These are phyloP conservation scores for Polydrusus cervinus DNA, from an alignment of 2,888 invertebrate species.

Conservation along the genomic window DNA sequence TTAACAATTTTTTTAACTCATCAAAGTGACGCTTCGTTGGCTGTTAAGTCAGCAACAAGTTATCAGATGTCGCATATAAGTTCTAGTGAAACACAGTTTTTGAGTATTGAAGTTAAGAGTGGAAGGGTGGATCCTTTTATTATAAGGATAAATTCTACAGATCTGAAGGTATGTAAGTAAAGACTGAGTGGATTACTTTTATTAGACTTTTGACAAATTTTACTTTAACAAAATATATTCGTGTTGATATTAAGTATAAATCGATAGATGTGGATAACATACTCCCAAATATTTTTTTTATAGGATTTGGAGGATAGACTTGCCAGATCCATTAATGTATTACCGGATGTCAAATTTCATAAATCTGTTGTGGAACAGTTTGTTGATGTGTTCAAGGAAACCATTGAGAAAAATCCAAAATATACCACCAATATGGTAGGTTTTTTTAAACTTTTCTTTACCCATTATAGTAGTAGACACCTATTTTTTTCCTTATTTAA, in stretches of 20 bases:
- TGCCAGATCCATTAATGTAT: slow-evolving; percentile 79
- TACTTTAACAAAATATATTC: too few relatives aligned
- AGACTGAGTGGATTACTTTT: too few relatives aligned
- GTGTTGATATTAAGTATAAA: too few relatives aligned
- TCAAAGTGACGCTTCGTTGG: slow-evolving; percentile 85
- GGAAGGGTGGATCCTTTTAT: slow-evolving; percentile 76
- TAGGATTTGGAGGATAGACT: slow-evolving; percentile 82
- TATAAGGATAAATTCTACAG: slow-evolving; percentile 84
- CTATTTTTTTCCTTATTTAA: too few relatives aligned
- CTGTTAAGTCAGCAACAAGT: slow-evolving; percentile 84
- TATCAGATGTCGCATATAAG: slow-evolving; percentile 80
- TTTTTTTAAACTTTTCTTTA: too few relatives aligned
- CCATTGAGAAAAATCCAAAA: slow-evolving; percentile 80
- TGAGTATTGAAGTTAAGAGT: slow-evolving; percentile 86
- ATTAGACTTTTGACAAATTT: too few relatives aligned
- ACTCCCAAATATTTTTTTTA: too few relatives aligned
- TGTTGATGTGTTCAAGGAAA: slow-evolving; percentile 86
- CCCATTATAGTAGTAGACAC: too few relatives aligned
- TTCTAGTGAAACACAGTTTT: slow-evolving; percentile 85
- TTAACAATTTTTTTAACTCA: slow-evolving; percentile 84
- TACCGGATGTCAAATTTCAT: slow-evolving; percentile 82
- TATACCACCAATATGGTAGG: slow-evolving; percentile 68
- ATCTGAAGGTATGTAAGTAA: slow-evolving; percentile 78
- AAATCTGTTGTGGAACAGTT: slow-evolving; percentile 89
- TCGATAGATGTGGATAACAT: too few relatives aligned